phyloP scores from a whole-genome alignment of 2,888 invertebrate genomes.

The Drymonia ruficornis region DNA sequence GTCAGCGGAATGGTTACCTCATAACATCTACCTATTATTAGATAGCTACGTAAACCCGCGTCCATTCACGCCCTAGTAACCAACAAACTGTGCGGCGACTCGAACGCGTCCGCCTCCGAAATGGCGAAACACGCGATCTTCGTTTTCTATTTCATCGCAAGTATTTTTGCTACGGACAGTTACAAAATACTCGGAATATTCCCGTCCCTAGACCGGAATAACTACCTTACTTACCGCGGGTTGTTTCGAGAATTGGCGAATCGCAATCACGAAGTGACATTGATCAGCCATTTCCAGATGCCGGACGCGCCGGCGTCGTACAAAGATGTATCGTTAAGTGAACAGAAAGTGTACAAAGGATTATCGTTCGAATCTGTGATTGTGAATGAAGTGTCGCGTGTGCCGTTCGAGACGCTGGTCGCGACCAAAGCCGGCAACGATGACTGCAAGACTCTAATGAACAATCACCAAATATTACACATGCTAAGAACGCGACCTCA shows the following conservation, averaged over 20 bases:
- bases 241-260: slow-evolving; percentile 79
- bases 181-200: slow-evolving; percentile 83
- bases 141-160: slow-evolving; percentile 58
- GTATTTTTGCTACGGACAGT: slow-evolving; percentile 57
- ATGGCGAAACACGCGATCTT: slow-evolving; percentile 62
- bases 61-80: slow-evolving; percentile 74
- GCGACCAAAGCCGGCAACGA: slow-evolving; percentile 79
- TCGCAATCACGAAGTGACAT: slow-evolving; percentile 81
- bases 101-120: slow-evolving; percentile 64
- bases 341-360: slow-evolving; percentile 70
- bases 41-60: slow-evolving; percentile 65
- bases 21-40: slow-evolving; percentile 79
- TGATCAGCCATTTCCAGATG: slow-evolving; percentile 80
- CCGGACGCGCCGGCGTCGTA: slow-evolving; percentile 77
- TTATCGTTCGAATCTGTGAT: slow-evolving; percentile 79
- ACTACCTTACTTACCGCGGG: slow-evolving; percentile 78
- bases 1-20: slow-evolving; percentile 78
- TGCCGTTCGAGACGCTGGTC: slow-evolving; percentile 77
- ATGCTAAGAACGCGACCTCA: slow-evolving; percentile 76
- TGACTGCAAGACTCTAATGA: slow-evolving; percentile 78
- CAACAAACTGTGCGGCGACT: slow-evolving; percentile 60
- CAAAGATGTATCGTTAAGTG: slow-evolving; percentile 80
- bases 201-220: slow-evolving; percentile 79
- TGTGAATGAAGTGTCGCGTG: slow-evolving; percentile 73
- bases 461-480: slow-evolving; percentile 80